Base-by-base conservation (phyloP, 1,140 invertebrate species). In the Papilio machaon region DNA sequence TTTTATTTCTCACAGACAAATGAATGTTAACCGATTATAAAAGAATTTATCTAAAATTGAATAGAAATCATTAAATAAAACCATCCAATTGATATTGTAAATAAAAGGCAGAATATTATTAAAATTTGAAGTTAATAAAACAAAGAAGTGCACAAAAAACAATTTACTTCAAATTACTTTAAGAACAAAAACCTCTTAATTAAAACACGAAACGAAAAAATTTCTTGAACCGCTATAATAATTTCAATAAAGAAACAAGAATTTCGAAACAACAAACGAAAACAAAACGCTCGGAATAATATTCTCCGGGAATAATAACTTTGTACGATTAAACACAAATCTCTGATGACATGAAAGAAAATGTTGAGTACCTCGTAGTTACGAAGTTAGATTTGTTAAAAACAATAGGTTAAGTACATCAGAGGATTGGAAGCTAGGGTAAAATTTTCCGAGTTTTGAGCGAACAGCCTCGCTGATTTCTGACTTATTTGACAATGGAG, bases 351-450 rank as follows among this genome's bases (percentile, higher is more conserved):
- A 35, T 52, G 49, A 82, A 82, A 52, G 73, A 78, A 79, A 82
- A 75, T 82, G 76, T 17, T 17, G 47, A 46, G 73, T 73, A 54
- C 11, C 43, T 75, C 77, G 81, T 73, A 73, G 54, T 82, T 79
- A n/a, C 38, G 43, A 82, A 82, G 78, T 82, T 82, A 52, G 49
- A 82, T 82, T 80, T 82, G 73, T 82, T 82, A 58, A 60, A 77
- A 82, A 82, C 73, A 82, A 80, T 80, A 75, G 81, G 35, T 43
- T 47, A 67, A 70, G 30, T 70, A 38, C 17, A 49, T 47, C n/a
- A 13, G 76, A 49, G 60, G 30, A 30, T 49, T 73, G 15, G n/a
- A 38, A 78, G 49, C 58, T 60, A 54, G 54, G 54, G 19, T 47
- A 58, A 15, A 49, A 54, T 80, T 80, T 13, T 43, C 52, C 10